These are phyloP conservation scores for Micromys minutus DNA, from an alignment of 2,113 vertebrate genomes.

Conservation along the genomic window DNA sequence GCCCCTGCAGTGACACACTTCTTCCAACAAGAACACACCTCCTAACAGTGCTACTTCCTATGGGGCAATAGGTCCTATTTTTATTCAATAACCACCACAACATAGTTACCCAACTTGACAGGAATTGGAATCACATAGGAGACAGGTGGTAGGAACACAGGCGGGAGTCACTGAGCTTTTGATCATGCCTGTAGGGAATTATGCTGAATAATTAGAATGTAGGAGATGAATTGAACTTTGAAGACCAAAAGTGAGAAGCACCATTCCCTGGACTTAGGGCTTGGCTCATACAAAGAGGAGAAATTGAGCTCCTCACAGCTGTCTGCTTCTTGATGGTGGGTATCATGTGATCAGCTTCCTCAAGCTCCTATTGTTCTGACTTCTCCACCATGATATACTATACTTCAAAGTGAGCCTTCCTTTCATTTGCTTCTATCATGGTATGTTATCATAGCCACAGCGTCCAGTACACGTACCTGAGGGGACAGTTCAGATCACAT, in stretches of 20 bases:
- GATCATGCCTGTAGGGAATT: background rate
- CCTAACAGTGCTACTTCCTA: background rate
- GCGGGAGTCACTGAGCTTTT: background rate
- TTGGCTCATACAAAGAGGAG: background rate
- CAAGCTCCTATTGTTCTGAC: no score
- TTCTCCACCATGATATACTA: no score
- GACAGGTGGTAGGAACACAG: no score
- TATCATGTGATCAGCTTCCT: background rate
- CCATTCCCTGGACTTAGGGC: background rate
- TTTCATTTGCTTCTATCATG: background rate
- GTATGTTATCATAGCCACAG: background rate
- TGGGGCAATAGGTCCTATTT: background rate
- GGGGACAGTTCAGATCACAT: background rate
- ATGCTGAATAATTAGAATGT: background rate
- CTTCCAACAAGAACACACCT: background rate
- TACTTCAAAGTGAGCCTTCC: background rate
- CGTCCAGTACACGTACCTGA: accelerated
- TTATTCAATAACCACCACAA: background rate
- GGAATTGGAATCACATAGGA: background rate
- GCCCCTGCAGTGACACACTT: background rate
- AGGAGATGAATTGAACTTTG: background rate
- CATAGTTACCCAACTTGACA: background rate
- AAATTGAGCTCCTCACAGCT: no score
- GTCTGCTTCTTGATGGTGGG: background rate
- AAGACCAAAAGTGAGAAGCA: background rate